Evolutionary conservation across 2,113 vertebrate species (phyloP), one percentile per base, ranked within the genome.

Genomic region (Oncorhynchus gorbuscha): DNA sequence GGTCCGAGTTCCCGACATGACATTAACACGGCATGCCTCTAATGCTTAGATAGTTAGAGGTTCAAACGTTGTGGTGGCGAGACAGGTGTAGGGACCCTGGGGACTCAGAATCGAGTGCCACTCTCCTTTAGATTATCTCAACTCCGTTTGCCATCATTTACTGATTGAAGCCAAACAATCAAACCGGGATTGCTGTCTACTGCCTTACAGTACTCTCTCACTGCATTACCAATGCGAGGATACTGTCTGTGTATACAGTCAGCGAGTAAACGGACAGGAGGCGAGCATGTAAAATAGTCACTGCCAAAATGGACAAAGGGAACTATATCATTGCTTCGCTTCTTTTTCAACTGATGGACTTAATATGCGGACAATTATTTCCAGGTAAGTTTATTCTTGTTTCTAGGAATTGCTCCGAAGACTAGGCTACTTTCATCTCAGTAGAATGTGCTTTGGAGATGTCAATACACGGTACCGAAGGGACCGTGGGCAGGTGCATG

Each of bases 81-180:
- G 87, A 79, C 88, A 87, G 90, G 92, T 89, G 84, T 91, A 90
- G 89, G 92, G 92, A 93, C 90, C 93, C 88, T 76, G 93, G 90
- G 93, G 92, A 92, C 83, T 81, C 81, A 77, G 82, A 84, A 82
- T 81, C 78, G 86, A 73, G 76, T 79, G 74, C 24, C 72, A 76
- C 75, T 79, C 28, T 32, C 73, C 14, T 68, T 66, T 39, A 62
- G 78, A 69, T 70, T 68, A 69, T 78, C 81, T 24, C 58, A 45
- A 77, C 76, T 61, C 59, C 70, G 9, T 70, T 74, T 66, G 81
- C 82, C 81, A 77, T 80, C 81, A 78, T 81, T 83, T 65, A 70
- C 28, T 87, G 85, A 76, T 22, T 64, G 71, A 62, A 79, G 76
- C 77, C 72, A 58, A 77, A 76, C 77, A 85, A 70, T 81, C 14